Percentiles rank a stretch among this genome's conserved stretches.
Conservation (phyloP, 1,140 invertebrate species). For the Cotesia chilonis region DNA sequence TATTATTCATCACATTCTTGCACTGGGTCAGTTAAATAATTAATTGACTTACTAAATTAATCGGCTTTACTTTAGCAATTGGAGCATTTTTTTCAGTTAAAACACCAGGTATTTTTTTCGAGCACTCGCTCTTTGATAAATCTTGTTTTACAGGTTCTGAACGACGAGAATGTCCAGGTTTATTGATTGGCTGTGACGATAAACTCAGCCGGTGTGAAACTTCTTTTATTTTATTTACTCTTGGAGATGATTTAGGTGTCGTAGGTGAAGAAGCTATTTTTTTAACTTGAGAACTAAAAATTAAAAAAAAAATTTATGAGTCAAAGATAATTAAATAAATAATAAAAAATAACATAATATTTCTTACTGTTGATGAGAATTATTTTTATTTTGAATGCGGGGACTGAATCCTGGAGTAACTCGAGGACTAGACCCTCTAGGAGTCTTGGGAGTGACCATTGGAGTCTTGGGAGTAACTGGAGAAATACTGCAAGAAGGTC, state of each 20-base stretch:
- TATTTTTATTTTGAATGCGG: neutral
- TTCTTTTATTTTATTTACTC: neutral
- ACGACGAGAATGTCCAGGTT: conserved; percentile 3
- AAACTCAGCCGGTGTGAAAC: too few species aligned
- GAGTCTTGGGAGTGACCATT: neutral
- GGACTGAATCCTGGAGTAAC: neutral
- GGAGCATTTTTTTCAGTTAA: conserved; percentile 46
- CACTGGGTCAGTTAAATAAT: conserved; percentile 1
- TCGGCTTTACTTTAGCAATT: conserved; percentile 44
- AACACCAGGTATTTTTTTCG: conserved; percentile 38
- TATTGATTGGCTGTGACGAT: neutral
- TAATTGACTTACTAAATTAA: conserved; percentile 46
- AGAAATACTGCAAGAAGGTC: conserved; percentile 48
- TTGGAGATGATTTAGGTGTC: neutral
- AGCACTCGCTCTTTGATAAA: neutral
- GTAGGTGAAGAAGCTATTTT: neutral
- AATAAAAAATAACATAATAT: neutral
- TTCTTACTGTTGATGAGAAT: neutral
- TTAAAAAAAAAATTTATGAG: neutral
- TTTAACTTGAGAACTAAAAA: neutral
- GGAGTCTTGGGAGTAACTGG: conserved; percentile 52
- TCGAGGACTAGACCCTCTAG: neutral
- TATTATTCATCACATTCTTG: conserved; percentile 12
- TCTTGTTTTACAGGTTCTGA: neutral
- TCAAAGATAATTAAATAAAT: neutral